phyloP scores from a whole-genome alignment of 2,888 invertebrate species.

The Sialis fuliginosa region DNA sequence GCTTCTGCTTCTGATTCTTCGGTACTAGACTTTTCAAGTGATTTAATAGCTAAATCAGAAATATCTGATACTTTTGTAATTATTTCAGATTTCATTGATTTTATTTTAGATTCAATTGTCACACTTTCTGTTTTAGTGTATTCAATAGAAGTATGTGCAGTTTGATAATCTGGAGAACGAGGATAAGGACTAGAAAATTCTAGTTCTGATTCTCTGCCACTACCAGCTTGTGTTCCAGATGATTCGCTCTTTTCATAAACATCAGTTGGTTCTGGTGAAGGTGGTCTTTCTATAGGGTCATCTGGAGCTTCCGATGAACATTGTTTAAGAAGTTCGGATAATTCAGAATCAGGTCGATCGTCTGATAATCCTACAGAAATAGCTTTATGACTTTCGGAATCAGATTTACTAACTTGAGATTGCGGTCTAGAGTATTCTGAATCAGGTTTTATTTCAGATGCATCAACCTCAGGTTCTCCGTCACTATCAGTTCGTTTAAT shows the following conservation, averaged over 20 bases:
- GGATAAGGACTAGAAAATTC: constrained; percentile 26
- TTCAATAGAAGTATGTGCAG: constrained; percentile 13
- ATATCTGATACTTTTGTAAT: constrained; percentile 24
- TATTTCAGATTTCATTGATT: constrained; percentile 18
- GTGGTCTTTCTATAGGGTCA: constrained; percentile 33
- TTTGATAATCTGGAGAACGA: constrained; percentile 17
- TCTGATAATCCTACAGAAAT: constrained; percentile 23
- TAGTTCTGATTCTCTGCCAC: constrained; percentile 24
- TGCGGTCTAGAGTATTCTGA: constrained; percentile 25
- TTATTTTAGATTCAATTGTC: constrained; percentile 12
- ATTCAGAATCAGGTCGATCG: constrained; percentile 24
- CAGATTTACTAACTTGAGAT: constrained; percentile 21
- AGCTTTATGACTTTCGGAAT: constrained; percentile 20
- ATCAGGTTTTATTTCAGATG: constrained; percentile 28
- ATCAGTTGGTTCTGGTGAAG: constrained; percentile 29
- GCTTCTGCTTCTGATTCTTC: constrained; percentile 32
- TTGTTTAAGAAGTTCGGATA: constrained; percentile 22
- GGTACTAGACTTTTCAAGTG: constrained; percentile 26
- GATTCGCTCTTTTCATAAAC: constrained; percentile 23
- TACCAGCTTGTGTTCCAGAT: constrained; percentile 23
- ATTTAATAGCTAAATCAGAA: constrained; percentile 19
- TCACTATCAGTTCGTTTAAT: constrained; percentile 20
- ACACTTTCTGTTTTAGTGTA: constrained; percentile 24
- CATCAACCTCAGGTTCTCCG: constrained; percentile 27
- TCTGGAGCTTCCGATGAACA: constrained; percentile 21